Evolutionary conservation across 2,888 invertebrate species (phyloP).

Genomic region (Orthonychiurus folsomi): DNA sequence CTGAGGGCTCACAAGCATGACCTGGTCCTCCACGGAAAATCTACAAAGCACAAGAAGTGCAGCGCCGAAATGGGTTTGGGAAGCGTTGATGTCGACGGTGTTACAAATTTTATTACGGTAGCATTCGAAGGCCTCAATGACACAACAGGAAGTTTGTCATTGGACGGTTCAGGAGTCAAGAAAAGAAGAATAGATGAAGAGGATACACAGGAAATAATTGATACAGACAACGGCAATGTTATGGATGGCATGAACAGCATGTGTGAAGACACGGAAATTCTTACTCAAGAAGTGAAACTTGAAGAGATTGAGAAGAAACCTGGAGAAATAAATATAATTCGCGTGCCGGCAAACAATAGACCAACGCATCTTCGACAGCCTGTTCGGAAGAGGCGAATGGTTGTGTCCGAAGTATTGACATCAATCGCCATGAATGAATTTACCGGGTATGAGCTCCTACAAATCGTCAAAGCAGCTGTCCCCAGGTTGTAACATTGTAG

Average conservation of each 20-base stretch:
- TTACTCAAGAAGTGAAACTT: not conserved
- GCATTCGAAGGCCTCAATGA: not conserved
- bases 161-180: not conserved
- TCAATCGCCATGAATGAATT: slow-evolving; percentile 32
- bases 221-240: slow-evolving; percentile 10
- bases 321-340: slow-evolving; percentile 16
- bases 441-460: slow-evolving; percentile 32
- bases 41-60: slow-evolving; percentile 22
- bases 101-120: slow-evolving; percentile 1
- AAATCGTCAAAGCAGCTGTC: slow-evolving; percentile 30
- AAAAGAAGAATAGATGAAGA: not conserved
- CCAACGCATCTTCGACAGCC: not conserved
- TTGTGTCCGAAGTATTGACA: slow-evolving; percentile 27
- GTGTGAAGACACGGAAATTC: slow-evolving; percentile 2
- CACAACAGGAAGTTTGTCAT: not conserved
- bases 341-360: slow-evolving; percentile 16
- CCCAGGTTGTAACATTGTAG: slow-evolving; percentile 23
- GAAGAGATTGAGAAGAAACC: slow-evolving; percentile 6
- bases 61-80: too few relatives aligned
- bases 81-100: slow-evolving; percentile 18
- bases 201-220: not conserved
- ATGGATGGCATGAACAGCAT: slow-evolving; percentile 2
- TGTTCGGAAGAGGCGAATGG: slow-evolving; percentile 15
- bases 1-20: slow-evolving; percentile 32
- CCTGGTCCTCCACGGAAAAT: slow-evolving; percentile 25